phyloP scores from a whole-genome alignment of 2,888 invertebrate genomes.

The Labia minor region DNA sequence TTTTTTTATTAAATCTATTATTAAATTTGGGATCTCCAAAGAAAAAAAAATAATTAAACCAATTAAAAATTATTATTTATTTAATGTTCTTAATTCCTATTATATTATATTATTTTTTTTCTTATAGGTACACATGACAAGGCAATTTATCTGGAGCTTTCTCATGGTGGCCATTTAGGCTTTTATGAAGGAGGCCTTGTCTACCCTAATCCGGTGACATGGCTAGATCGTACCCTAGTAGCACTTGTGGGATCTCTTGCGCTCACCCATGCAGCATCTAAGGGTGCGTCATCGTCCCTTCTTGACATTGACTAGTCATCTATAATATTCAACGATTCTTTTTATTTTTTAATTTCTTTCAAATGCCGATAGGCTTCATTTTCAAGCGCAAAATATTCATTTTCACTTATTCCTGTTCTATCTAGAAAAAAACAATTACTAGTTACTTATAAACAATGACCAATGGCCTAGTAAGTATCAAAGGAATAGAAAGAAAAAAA shows the following conservation, averaged over 20 bases:
- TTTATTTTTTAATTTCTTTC: neutral
- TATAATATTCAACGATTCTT: neutral
- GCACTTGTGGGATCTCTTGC: conserved; percentile 66
- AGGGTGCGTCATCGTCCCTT: neutral
- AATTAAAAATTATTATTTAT: too few relatives aligned
- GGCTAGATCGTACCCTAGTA: conserved; percentile 83
- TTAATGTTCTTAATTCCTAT: too few relatives aligned
- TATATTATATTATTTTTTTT: conserved; percentile 25
- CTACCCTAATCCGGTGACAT: conserved; percentile 81
- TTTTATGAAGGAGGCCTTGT: conserved; percentile 85
- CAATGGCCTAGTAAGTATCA: neutral
- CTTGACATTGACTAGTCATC: neutral
- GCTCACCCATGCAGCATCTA: conserved; percentile 39
- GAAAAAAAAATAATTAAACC: too few relatives aligned
- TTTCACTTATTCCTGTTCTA: too few relatives aligned
- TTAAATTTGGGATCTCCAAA: too few relatives aligned
- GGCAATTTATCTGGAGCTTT: conserved; percentile 64
- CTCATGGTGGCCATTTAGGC: conserved; percentile 89
- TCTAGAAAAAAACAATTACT: too few relatives aligned
- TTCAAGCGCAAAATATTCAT: too few relatives aligned
- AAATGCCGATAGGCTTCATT: neutral
- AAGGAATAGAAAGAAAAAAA: neutral
- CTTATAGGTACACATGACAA: conserved; percentile 53
- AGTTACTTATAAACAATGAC: too few relatives aligned
- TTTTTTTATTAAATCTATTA: too few relatives aligned